Base-by-base conservation (phyloP, 2,797 vertebrate species). In the Allobates femoralis region DNA sequence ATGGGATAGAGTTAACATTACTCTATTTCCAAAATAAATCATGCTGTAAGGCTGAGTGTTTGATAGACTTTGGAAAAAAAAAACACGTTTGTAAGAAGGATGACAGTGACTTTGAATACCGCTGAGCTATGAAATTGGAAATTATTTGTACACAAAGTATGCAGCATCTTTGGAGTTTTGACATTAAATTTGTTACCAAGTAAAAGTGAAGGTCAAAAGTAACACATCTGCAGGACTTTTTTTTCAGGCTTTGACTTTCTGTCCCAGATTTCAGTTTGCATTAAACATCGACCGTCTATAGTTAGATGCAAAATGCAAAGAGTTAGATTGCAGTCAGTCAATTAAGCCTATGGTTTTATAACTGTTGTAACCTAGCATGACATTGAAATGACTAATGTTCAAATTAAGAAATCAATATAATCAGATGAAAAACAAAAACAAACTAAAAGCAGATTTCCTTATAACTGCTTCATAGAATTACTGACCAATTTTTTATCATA, bases 51-150 rank as follows among this genome's bases (percentile, higher is more conserved):
- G 55, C 56, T 74, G 58, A 80, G 77, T 41, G 21, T 87, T 84
- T 84, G 55, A 87, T 80, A 84, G 86, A 73, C 56, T 76, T 87
- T 56, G 34, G 76, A 12, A 32, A 69, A 51, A 77, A 83, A 77
- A 83, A 84, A 34, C 69, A 64, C 81, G 77, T 85, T 85, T 88
- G 71, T 85, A 81, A 88, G 78, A 81, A 85, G 78, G 83, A 88
- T 88, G 69, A 79, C 71, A 76, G 69, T 88, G 86, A 88, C 86
- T 88, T 81, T 88, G 86, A 88, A 88, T 85, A 88, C 71, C 71
- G 78, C 86, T 88, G 86, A 88, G 83, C 86, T 88, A 88, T 88
- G 83, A 88, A 88, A 88, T 88, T 88, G 86, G 83, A 88, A 85
- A 88, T 88, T 85, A 85, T 88, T 88, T 85, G 83, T 88, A 88